phyloP scores from a whole-genome alignment of 2,113 vertebrate species.

The Jacana jacana region DNA sequence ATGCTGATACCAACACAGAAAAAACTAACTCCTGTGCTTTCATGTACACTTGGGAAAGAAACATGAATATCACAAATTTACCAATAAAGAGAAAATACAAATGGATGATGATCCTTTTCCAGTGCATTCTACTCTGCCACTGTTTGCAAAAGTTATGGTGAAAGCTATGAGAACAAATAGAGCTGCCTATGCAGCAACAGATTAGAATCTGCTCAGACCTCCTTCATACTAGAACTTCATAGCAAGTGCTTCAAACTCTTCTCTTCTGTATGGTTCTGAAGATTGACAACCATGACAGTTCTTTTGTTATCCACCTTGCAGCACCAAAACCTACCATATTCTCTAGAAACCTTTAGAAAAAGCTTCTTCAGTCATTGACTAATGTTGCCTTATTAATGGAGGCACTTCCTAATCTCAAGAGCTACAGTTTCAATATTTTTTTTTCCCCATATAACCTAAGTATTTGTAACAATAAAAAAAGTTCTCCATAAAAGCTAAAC shows the following conservation, averaged over 20 bases:
- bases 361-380: not conserved
- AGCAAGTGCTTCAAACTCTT: not conserved
- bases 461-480: not conserved
- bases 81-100: not conserved
- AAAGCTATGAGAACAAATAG: not conserved
- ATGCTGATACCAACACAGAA: not conserved
- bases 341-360: not conserved
- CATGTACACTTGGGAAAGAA: not conserved
- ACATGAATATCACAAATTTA: not conserved
- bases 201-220: not conserved
- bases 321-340: not conserved
- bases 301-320: not conserved
- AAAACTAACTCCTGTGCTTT: not conserved
- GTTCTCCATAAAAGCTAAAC: not conserved
- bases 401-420: not conserved
- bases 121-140: not conserved
- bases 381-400: not conserved
- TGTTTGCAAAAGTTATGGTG: not conserved
- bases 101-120: not conserved
- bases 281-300: not conserved
- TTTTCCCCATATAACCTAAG: not conserved
- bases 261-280: not conserved
- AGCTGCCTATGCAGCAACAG: not conserved
- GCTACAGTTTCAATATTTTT: not conserved
- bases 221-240: not conserved